Percentiles rank a stretch among this genome's conserved stretches.
phyloP scores from a whole-genome alignment of 2,888 invertebrate genomes.

The Anaspis maculata region DNA sequence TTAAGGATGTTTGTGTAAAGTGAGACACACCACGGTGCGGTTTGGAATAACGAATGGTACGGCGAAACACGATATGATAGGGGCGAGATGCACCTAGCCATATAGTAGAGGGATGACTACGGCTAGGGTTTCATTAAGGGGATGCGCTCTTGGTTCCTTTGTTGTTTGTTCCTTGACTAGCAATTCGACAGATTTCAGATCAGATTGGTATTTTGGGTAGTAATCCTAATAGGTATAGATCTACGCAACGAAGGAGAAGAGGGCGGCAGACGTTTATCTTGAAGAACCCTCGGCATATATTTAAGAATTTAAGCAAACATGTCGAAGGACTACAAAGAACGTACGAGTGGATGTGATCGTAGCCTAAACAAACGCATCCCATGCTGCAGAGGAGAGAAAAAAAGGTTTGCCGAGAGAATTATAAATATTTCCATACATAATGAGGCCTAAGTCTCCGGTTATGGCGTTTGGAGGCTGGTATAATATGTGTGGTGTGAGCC shows the following conservation, averaged over 20 bases:
- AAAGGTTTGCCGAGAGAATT: slow-evolving; percentile 15
- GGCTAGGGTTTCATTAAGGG: neutral
- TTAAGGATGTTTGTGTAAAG: slow-evolving; percentile 35
- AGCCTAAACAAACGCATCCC: slow-evolving; percentile 18
- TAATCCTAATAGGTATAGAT: neutral
- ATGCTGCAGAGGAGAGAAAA: slow-evolving; percentile 5
- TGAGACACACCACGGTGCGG: slow-evolving; percentile 21
- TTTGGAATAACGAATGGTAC: slow-evolving; percentile 13
- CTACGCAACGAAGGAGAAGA: neutral
- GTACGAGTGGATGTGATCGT: slow-evolving; percentile 7
- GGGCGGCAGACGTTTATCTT: neutral
- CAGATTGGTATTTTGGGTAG: too few species aligned
- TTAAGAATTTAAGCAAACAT: neutral
- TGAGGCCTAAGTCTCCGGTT: slow-evolving; percentile 15
- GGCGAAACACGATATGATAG: slow-evolving; percentile 12
- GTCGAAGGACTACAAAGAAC: slow-evolving; percentile 1
- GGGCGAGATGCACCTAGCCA: neutral
- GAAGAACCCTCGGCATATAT: neutral
- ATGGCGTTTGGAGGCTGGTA: too few species aligned
- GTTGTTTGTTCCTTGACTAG: too few species aligned
- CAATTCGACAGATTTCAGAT: too few species aligned
- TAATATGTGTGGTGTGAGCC: too few species aligned
- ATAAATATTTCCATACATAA: slow-evolving; percentile 19
- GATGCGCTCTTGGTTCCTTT: neutral
- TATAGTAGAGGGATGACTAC: neutral